Conservation (phyloP, 2,113 vertebrate genomes). For the Etheostoma spectabile region DNA sequence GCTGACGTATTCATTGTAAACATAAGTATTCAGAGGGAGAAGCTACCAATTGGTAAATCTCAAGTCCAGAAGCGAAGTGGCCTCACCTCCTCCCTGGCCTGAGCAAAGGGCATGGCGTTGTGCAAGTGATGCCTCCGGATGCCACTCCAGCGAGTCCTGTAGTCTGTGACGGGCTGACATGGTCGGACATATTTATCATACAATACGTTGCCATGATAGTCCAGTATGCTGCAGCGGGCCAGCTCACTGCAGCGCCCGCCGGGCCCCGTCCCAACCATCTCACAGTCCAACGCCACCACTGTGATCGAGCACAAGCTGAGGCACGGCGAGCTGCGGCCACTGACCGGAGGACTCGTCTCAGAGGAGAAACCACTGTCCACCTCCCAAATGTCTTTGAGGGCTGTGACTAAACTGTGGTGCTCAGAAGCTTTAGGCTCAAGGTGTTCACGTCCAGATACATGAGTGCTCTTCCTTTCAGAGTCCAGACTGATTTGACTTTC, state of each 20-base stretch:
- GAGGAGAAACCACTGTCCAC: conserved; percentile 79
- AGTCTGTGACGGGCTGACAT: conserved; percentile 87
- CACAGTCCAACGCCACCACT: conserved; percentile 93
- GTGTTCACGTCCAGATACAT: neutral
- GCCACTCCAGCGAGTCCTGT: conserved; percentile 95
- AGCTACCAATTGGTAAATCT: neutral
- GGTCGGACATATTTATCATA: conserved; percentile 93
- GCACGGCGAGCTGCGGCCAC: conserved; percentile 64
- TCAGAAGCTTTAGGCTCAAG: neutral
- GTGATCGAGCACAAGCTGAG: conserved; percentile 24
- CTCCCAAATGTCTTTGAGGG: conserved; percentile 69
- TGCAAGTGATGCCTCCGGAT: conserved; percentile 87
- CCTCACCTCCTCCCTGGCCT: conserved; percentile 90
- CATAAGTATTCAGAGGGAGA: neutral
- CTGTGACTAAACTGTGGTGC: neutral
- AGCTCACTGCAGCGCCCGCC: conserved; percentile 87
- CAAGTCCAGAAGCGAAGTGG: neutral
- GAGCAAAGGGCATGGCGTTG: conserved; percentile 85
- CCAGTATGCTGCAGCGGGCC: conserved; percentile 93
- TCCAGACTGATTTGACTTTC: conserved; percentile 9
- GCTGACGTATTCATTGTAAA: neutral
- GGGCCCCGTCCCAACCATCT: conserved; percentile 97
- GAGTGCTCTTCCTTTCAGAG: neutral
- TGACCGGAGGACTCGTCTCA: conserved; percentile 65
- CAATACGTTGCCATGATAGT: conserved; percentile 88